These are phyloP conservation scores for Drosophila histrio DNA, from an alignment of 2,888 invertebrate species.

Conservation along the genomic window DNA sequence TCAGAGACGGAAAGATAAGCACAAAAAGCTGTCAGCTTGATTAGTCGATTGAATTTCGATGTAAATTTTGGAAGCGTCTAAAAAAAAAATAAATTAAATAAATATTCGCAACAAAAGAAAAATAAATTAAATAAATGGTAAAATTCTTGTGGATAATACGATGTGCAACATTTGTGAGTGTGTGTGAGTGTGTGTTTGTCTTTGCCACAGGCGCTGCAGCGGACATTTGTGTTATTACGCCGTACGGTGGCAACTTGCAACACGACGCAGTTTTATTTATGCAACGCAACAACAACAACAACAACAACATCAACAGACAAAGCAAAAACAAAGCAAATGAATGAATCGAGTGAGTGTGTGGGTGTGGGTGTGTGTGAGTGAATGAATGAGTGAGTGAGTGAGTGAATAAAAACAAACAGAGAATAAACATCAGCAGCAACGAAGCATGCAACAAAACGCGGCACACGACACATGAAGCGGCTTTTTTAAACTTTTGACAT, in stretches of 20 bases:
- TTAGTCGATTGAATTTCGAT: slow-evolving; percentile 1
- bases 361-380: slow-evolving; percentile 19
- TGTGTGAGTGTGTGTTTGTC: slow-evolving; percentile 1
- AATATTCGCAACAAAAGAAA: background rate
- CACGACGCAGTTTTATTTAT: slow-evolving; percentile 50
- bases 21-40: background rate
- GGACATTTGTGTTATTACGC: slow-evolving; percentile 44
- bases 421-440: slow-evolving; percentile 47
- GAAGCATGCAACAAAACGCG: slow-evolving; percentile 38
- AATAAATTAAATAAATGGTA: slow-evolving; percentile 23
- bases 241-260: slow-evolving; percentile 27
- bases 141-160: slow-evolving; percentile 20
- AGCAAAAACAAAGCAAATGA: slow-evolving; percentile 32
- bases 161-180: slow-evolving; percentile 6
- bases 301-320: slow-evolving; percentile 3
- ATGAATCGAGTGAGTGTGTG: slow-evolving; percentile 12
- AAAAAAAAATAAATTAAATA: slow-evolving; percentile 8
- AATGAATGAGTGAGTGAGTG: slow-evolving; percentile 21
- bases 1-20: too few species aligned
- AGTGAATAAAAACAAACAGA: slow-evolving; percentile 36
- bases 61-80: background rate
- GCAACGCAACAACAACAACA: slow-evolving; percentile 17
- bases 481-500: slow-evolving; percentile 67
- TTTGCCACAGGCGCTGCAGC: slow-evolving; percentile 10
- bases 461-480: slow-evolving; percentile 38